Evolutionary conservation across 2,797 vertebrate genomes (phyloP).

Genomic region (Pseudomugil gertrudae): DNA sequence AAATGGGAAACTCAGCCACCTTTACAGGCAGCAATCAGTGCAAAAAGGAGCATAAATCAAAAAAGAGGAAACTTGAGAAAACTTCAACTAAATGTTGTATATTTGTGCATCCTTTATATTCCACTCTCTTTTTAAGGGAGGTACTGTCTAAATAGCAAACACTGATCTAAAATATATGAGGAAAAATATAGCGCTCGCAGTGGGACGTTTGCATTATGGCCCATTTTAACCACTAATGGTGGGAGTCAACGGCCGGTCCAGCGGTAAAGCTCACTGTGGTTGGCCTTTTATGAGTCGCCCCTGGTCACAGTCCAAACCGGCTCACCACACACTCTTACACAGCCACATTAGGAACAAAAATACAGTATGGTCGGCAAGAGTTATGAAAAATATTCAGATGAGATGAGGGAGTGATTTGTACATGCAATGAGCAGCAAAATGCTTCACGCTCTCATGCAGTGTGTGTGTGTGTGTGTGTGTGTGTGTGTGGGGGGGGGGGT

Average conservation of each 20-base stretch:
- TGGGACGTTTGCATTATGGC: slow-evolving; percentile 39
- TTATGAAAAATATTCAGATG: slow-evolving; percentile 27
- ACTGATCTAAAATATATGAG: slow-evolving; percentile 36
- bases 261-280: slow-evolving; percentile 49
- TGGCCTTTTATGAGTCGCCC: slow-evolving; percentile 50
- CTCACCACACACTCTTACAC: slow-evolving; percentile 40
- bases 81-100: slow-evolving; percentile 25
- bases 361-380: slow-evolving; percentile 16
- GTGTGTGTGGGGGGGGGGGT: no score
- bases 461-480: no score
- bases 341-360: slow-evolving; percentile 36
- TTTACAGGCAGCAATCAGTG: slow-evolving; percentile 41
- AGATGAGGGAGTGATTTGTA: slow-evolving; percentile 9
- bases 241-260: slow-evolving; percentile 37
- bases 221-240: slow-evolving; percentile 67
- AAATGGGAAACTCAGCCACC: slow-evolving; percentile 20
- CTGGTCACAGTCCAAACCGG: slow-evolving; percentile 40
- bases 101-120: slow-evolving; percentile 18
- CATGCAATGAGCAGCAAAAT: background rate
- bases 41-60: slow-evolving; percentile 3
- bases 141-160: slow-evolving; percentile 34
- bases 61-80: slow-evolving; percentile 33
- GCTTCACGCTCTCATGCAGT: background rate
- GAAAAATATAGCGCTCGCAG: slow-evolving; percentile 27
- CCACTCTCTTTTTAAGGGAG: slow-evolving; percentile 23